Base-by-base conservation (phyloP, 2,888 invertebrate species). In the Dryadula phaetusa region DNA sequence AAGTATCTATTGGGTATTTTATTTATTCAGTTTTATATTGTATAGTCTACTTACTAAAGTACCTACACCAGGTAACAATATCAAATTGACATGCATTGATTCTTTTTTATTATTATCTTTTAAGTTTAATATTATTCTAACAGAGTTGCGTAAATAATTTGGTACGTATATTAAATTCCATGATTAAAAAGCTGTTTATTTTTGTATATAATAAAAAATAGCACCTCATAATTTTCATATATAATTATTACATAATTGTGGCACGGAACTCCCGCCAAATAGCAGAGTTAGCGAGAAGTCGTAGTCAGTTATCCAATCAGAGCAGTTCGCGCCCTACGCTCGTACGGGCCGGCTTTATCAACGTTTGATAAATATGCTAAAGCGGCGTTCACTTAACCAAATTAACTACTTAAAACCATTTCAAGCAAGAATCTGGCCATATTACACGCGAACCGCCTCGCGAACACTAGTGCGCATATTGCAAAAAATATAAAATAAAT, bases 271-370 rank as follows among this genome's bases (percentile, higher is more conserved):
- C 85, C 86, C 87, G 86, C 87, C 87, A 85, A 89, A 75, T 70
- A 69, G 74, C 74, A 63, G 66, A 53, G 58, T 16, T 56, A 14
- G 20, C 64, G 70, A 64, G 60, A 69, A 61, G 37, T 40, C 62
- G 63, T 66, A 56, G 34, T 78, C 77, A 80, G 82, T 81, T 77
- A 79, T 77, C 90, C 89, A 91, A 91, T 91, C 89, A 90, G 81
- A 87, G 79, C 77, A 76, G 84, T 79, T 84, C 85, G 89, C 85
- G 88, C 83, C 79, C 80, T 82, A 80, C 85, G 82, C 76, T 76
- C 79, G 87, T 79, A 81, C 85, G 87, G 87, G 87, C 28, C 86
- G 86, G 82, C 79, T 86, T 86, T 88, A 88, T 89, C 84, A 86
- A 87, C 83, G 80, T 68, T 64, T 82, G 86, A 87, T 84, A 88